Percentiles rank a stretch among this genome's conserved stretches.
Evolutionary conservation across 2,888 invertebrate species (phyloP).

Genomic region (Rapana venosa): DNA sequence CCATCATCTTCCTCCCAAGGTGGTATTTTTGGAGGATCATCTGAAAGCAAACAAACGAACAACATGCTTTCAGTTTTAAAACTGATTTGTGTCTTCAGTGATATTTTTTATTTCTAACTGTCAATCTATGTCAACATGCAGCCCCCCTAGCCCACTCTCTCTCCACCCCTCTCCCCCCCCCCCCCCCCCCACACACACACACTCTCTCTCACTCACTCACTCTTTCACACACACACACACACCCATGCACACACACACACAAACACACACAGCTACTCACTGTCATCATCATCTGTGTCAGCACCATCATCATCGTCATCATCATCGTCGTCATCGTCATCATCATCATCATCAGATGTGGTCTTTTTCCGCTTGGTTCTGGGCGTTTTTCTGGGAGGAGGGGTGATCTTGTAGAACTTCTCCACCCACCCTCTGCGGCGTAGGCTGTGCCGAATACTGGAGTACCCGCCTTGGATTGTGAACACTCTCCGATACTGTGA

Average conservation of each 20-base stretch:
- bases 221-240: neutral
- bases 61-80: neutral
- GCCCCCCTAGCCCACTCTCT: neutral
- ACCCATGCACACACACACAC: neutral
- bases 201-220: neutral
- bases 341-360: constrained; percentile 70
- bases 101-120: neutral
- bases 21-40: constrained; percentile 71
- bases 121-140: too few relatives aligned
- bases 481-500: constrained; percentile 76
- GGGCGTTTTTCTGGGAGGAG: constrained; percentile 62
- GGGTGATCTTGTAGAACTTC: constrained; percentile 75
- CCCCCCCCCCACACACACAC: neutral
- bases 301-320: constrained; percentile 71
- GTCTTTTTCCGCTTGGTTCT: constrained; percentile 57
- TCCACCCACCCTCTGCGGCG: constrained; percentile 78
- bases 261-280: constrained; percentile 34
- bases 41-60: constrained; percentile 52
- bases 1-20: constrained; percentile 79
- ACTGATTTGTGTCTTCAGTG: neutral
- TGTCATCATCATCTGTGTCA: constrained; percentile 57
- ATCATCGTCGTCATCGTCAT: constrained; percentile 74
- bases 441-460: constrained; percentile 74
- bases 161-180: neutral
- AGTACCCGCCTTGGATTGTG: constrained; percentile 78